Base-by-base conservation (phyloP, 1,140 invertebrate species). In the Brachionus paranguensis region DNA sequence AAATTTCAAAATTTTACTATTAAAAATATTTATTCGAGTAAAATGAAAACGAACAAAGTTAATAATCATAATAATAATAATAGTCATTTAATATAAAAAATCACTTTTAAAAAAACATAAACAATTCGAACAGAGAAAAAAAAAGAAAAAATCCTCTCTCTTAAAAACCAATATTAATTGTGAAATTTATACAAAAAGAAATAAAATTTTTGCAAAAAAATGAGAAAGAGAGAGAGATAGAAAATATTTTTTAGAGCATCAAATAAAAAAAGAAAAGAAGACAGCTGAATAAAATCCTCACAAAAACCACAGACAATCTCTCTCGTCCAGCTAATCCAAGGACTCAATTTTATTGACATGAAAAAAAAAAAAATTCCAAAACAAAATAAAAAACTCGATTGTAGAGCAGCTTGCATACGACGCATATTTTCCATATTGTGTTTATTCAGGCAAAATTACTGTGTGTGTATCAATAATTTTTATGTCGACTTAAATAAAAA, bases 321-420 rank as follows among this genome's bases (percentile, higher is more conserved):
- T 60, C n/a, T 20, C 10, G 8, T 60, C 8, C 17, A 60, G 20
- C 33, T 68, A 68, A 68, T 68, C n/a, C 33, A 68, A 68, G n/a
- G 29, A 33, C 33, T 41, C 65, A 68, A 68, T 68, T 60, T 68
- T 68, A 68, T 68, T 68, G 65, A 68, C 65, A 41, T 68, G 65
- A 33, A 37, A 68, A 68, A 65, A 64, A 7, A 11, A 47, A 47
- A 10, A 47, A 24, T 24, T 24, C 24, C 1, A 47, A 50, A 53
- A 53, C 3, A 37, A 37, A 37, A 37, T 7, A 50, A 53, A 53
- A 14, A 53, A 53, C 47, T 53, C 47, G 47, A 53, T 53, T 53
- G 47, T 53, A 53, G 47, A 53, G 14, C 47, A 53, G 60, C 60
- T 65, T 33, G 27, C 60, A 65, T 33, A 29, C 60, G 60, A 27